phyloP scores from a whole-genome alignment of 1,140 invertebrate species.

The Rhysida immarginata region DNA sequence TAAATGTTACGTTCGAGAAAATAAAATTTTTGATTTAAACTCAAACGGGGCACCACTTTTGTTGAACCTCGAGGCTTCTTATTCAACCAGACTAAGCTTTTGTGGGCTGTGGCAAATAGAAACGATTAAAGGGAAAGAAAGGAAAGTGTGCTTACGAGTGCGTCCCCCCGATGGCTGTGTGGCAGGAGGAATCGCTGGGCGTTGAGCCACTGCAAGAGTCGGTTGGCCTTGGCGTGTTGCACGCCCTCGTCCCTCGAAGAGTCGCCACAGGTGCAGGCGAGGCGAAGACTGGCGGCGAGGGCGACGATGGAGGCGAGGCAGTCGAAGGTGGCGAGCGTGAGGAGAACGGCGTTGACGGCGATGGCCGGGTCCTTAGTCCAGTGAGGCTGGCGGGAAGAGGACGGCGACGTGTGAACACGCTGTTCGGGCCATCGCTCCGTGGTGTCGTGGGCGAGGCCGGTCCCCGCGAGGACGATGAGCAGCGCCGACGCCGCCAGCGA shows the following conservation, averaged over 20 bases:
- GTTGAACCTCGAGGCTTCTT: too few relatives aligned
- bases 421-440: neutral
- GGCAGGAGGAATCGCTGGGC: neutral
- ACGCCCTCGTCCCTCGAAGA: neutral
- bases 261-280: neutral
- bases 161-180: too few relatives aligned
- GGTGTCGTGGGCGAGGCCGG: slow-evolving; percentile 18
- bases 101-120: too few relatives aligned
- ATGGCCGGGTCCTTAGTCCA: slow-evolving; percentile 13
- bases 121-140: too few relatives aligned
- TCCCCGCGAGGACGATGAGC: slow-evolving; percentile 21
- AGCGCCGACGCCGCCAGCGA: slow-evolving; percentile 18
- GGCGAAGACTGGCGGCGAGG: neutral
- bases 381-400: slow-evolving; percentile 11
- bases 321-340: slow-evolving; percentile 10
- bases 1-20: too few relatives aligned
- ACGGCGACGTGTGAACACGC: too few relatives aligned
- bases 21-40: too few relatives aligned
- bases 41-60: too few relatives aligned
- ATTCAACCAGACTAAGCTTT: too few relatives aligned
- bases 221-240: too few relatives aligned
- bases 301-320: slow-evolving; percentile 6
- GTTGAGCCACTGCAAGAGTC: neutral
- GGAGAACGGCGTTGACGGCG: slow-evolving; percentile 14
- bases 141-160: too few relatives aligned